These are phyloP conservation scores for Sialia sialis DNA, from an alignment of 2,113 vertebrate genomes.

Conservation along the genomic window DNA sequence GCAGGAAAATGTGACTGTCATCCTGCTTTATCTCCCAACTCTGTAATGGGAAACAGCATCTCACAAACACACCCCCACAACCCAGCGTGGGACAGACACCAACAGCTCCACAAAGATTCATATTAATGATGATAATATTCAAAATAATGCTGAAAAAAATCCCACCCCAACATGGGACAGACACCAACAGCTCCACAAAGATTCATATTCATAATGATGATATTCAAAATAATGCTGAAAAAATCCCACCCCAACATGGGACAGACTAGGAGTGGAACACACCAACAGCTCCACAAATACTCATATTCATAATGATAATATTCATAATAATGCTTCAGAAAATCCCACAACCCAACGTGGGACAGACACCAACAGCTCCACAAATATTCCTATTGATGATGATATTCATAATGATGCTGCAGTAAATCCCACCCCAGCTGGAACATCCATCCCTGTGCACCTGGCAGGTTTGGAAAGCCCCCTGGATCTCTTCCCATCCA, in stretches of 20 bases:
- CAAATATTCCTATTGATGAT: not conserved
- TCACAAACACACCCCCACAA: not conserved
- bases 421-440: not conserved
- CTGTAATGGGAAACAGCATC: slow-evolving; percentile 62
- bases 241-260: not conserved
- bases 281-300: not conserved
- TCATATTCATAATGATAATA: no score
- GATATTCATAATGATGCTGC: accelerated
- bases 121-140: no score
- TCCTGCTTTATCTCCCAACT: not conserved
- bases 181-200: no score
- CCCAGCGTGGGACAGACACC: accelerated
- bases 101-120: not conserved
- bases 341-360: no score
- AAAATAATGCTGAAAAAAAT: no score
- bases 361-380: not conserved
- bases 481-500: not conserved
- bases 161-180: no score
- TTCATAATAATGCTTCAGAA: not conserved
- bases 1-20: slow-evolving; percentile 60
- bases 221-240: no score
- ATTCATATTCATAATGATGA: no score
- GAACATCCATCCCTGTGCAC: not conserved
- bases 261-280: accelerated
- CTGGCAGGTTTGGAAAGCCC: not conserved